Evolutionary conservation across 2,888 invertebrate species (phyloP).

Genomic region (Halictus ligatus): DNA sequence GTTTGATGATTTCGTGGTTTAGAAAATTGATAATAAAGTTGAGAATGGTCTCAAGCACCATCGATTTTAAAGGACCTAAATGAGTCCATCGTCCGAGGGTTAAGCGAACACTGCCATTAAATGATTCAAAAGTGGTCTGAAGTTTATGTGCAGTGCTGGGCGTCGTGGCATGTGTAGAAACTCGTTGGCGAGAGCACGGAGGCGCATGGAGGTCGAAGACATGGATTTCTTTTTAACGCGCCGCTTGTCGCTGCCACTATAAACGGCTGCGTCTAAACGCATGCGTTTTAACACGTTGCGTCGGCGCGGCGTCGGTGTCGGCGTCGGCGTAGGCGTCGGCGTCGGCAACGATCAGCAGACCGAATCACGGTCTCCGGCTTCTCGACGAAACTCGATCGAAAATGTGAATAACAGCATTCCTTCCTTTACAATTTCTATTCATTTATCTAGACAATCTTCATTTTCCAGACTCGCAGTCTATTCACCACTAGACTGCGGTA

Average conservation of each 20-base stretch:
- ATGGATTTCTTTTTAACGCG: conserved; percentile 33
- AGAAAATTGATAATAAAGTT: not conserved
- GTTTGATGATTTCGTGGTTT: too few relatives aligned
- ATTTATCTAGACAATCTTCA: too few relatives aligned
- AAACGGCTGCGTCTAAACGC: conserved; percentile 45
- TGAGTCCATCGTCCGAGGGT: too few relatives aligned
- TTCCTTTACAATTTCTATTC: not conserved
- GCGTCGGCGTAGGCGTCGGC: not conserved
- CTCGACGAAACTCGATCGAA: conserved; percentile 13
- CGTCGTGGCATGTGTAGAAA: not conserved
- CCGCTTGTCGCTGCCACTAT: conserved; percentile 21
- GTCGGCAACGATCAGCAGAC: conserved; percentile 25
- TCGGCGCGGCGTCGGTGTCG: conserved; percentile 3
- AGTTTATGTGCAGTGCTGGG: not conserved
- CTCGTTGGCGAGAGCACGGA: not conserved
- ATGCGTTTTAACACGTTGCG: conserved; percentile 42
- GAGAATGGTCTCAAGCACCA: not conserved
- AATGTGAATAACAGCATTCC: not conserved
- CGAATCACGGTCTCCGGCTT: conserved; percentile 11
- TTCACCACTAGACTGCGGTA: too few relatives aligned
- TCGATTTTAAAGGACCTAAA: not conserved
- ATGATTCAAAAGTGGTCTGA: not conserved
- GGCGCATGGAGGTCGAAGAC: conserved; percentile 36
- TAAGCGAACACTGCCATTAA: not conserved
- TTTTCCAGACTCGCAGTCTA: too few relatives aligned